Evolutionary conservation across 2,113 vertebrate species (phyloP), one percentile per base, ranked within the genome.

Genomic region (Grallaria varia): DNA sequence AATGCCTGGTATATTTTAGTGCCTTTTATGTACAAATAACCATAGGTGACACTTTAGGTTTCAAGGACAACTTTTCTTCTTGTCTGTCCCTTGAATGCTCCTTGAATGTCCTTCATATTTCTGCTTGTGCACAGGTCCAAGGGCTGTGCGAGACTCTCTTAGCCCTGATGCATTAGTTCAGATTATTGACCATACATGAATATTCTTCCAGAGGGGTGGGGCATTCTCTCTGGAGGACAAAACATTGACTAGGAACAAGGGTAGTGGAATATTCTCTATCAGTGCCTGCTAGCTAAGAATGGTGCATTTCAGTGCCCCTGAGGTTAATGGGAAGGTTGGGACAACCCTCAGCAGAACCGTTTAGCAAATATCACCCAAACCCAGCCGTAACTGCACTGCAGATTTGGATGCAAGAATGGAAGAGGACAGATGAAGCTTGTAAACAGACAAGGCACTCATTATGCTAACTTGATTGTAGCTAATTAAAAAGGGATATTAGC

Each of bases 401-500:
- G 91, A 91, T 93, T 93, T 95, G 82, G 79, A 90, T 67, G 72
- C 72, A 71, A 79, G 95, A 91, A 77, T 91, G 82, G 78, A 87
- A 85, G 33, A 73, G 91, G 84, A 91, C 90, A 93, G 91, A 93
- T 90, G 93, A 94, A 80, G 87, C 96, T 91, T 87, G 84, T 95
- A 96, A 95, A 95, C 71, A 93, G 87, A 91, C 78, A 97, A 93
- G 82, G 81, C 74, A 31, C 49, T 95, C 63, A 93, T 96, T 91
- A 96, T 94, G 50, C 82, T 96, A 93, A 95, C 90, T 96, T 93
- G 88, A 93, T 96, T 96, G 96, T 81, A 95, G 92, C 85, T 96
- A 96, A 97, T 96, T 96, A 96, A 96, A 96, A 95, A 93, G 88
- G 85, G 85, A 92, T 96, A 95, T 93, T 96, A 93, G 82, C 95